Percentiles rank a stretch among this genome's conserved stretches.
Evolutionary conservation across 2,888 invertebrate genomes (phyloP).

Genomic region (Hirtodrosophila alboralis): DNA sequence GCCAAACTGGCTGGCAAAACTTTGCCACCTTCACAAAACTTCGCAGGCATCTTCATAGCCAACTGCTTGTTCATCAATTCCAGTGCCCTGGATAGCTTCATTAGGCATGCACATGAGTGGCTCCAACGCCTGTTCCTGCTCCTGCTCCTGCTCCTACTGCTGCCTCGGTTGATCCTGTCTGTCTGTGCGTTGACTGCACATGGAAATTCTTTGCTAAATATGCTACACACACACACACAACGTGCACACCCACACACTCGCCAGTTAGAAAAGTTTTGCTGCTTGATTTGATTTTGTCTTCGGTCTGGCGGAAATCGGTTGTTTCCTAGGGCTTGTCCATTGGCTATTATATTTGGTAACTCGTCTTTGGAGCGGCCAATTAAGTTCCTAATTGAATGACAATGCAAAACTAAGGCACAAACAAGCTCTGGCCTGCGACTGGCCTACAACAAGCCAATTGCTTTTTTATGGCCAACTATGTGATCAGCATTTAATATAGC

Average conservation of each 20-base stretch:
- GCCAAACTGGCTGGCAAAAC: slow-evolving; percentile 27
- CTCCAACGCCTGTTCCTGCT: slow-evolving; percentile 18
- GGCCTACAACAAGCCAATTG: slow-evolving; percentile 39
- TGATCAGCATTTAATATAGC: slow-evolving; percentile 54
- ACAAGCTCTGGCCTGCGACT: slow-evolving; percentile 8
- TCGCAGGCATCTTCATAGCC: slow-evolving; percentile 29
- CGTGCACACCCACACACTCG: slow-evolving; percentile 13
- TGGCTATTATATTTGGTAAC: slow-evolving; percentile 48
- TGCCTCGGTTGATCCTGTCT: slow-evolving; percentile 3
- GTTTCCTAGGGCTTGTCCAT: slow-evolving; percentile 53
- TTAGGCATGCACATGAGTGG: slow-evolving; percentile 73
- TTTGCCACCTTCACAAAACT: slow-evolving; percentile 40
- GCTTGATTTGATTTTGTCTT: slow-evolving; percentile 70
- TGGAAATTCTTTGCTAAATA: slow-evolving; percentile 54
- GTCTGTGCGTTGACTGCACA: slow-evolving; percentile 45
- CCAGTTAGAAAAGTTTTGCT: slow-evolving; percentile 68
- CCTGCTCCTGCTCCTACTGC: background rate
- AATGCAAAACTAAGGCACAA: slow-evolving; percentile 38
- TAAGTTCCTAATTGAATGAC: slow-evolving; percentile 74
- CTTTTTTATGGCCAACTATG: slow-evolving; percentile 45
- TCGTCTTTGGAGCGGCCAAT: slow-evolving; percentile 56
- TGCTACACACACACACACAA: slow-evolving; percentile 12
- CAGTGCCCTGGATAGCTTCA: slow-evolving; percentile 61
- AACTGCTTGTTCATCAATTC: slow-evolving; percentile 62
- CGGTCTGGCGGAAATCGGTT: slow-evolving; percentile 60